A percentile compares a stretch with the other conserved stretches of the same genome.
phyloP scores from a whole-genome alignment of 2,888 invertebrate genomes.

The Zygaena filipendulae region DNA sequence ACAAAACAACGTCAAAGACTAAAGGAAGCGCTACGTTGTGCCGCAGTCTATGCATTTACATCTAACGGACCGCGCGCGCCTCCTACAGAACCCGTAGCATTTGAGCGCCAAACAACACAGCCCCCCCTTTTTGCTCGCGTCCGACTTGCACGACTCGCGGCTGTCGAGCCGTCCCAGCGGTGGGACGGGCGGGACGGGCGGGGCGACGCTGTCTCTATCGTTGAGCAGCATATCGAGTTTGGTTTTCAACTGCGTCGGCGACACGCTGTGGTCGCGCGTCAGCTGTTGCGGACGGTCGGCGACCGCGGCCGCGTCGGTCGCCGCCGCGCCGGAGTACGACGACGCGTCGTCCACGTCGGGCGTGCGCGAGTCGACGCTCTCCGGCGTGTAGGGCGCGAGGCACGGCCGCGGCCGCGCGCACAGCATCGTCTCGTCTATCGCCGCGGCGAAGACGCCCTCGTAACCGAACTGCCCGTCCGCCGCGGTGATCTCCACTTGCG shows the following conservation, averaged over 20 bases:
- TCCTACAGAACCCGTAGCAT: conserved; percentile 53
- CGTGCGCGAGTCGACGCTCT: conserved; percentile 81
- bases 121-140: conserved; percentile 34
- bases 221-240: conserved; percentile 60
- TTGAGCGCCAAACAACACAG: conserved; percentile 51
- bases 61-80: conserved; percentile 36
- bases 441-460: conserved; percentile 61
- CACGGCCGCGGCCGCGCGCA: conserved; percentile 34
- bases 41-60: conserved; percentile 27
- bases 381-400: conserved; percentile 85
- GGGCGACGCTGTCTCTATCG: conserved; percentile 15
- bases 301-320: background rate
- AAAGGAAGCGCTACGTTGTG: too few species aligned
- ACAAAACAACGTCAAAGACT: too few species aligned
- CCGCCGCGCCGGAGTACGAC: conserved; percentile 22
- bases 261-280: conserved; percentile 57
- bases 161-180: conserved; percentile 43
- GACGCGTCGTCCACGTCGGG: conserved; percentile 64
- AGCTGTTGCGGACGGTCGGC: conserved; percentile 23
- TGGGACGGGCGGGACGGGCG: conserved; percentile 17
- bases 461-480: conserved; percentile 45
- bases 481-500: conserved; percentile 60
- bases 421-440: conserved; percentile 61
- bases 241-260: conserved; percentile 72
- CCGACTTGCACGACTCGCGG: conserved; percentile 49